Conservation (phyloP, 2,888 invertebrate genomes). For the Liopterus haemorrhoidalis region DNA sequence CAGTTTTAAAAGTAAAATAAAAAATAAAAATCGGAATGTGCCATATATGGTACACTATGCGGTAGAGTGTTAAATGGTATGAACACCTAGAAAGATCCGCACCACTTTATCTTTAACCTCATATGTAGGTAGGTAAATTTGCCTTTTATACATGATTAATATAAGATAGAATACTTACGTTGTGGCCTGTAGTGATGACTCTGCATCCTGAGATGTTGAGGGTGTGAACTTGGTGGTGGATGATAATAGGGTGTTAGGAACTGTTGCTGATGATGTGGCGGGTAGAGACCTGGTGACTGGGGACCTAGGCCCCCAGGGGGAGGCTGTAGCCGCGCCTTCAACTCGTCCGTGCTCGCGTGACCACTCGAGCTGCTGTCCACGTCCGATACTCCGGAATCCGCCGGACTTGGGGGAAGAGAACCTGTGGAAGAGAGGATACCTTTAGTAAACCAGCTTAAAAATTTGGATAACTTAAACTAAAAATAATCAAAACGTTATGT, state of each 20-base stretch:
- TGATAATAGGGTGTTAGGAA: constrained; percentile 65
- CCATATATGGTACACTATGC: too few species aligned
- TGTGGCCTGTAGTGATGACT: constrained; percentile 39
- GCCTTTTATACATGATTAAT: too few species aligned
- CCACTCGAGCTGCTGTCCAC: constrained; percentile 88
- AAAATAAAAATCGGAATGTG: too few species aligned
- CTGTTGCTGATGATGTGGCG: constrained; percentile 43
- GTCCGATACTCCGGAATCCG: constrained; percentile 95
- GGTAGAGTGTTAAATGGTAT: too few species aligned
- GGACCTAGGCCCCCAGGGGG: constrained; percentile 43
- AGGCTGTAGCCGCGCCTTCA: constrained; percentile 81
- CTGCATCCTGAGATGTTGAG: constrained; percentile 32
- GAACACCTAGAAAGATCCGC: too few species aligned
- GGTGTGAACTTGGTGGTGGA: too few species aligned
- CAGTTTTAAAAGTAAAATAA: too few species aligned
- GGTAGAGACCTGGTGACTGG: constrained; percentile 41
- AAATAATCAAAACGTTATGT: constrained; percentile 8
- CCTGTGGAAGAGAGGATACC: constrained; percentile 54
- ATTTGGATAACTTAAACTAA: background rate
- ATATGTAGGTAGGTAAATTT: too few species aligned
- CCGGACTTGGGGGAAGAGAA: constrained; percentile 93
- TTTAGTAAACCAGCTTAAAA: constrained; percentile 8
- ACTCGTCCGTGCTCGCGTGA: constrained; percentile 69
- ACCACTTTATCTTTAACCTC: too few species aligned
- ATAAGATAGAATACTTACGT: constrained; percentile 36